Evolutionary conservation across 2,888 invertebrate genomes (phyloP).

Genomic region (Cosmorhoe ocellata): DNA sequence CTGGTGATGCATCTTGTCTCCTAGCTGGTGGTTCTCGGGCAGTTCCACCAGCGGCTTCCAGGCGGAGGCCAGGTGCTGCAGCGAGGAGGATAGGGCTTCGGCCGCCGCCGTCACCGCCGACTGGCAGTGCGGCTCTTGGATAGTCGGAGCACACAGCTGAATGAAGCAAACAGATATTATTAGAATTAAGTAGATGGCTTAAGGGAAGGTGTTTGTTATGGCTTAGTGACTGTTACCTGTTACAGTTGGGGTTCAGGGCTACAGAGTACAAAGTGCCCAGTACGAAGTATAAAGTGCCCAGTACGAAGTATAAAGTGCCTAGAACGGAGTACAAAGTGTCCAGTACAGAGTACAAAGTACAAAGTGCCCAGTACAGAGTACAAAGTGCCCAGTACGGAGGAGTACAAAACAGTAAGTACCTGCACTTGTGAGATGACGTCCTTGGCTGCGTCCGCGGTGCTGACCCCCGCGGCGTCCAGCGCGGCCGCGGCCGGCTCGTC

Average conservation of each 20-base stretch:
- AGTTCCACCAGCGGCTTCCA: conserved; percentile 53
- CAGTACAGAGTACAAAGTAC: too few relatives aligned
- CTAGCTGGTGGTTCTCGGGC: conserved; percentile 31
- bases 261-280: too few relatives aligned
- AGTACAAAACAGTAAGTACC: too few relatives aligned
- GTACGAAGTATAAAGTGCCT: too few relatives aligned
- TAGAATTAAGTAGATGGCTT: too few relatives aligned
- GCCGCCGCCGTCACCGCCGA: conserved; percentile 60
- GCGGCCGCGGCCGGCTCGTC: conserved; percentile 33
- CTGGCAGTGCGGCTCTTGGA: conserved; percentile 65
- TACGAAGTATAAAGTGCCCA: too few relatives aligned
- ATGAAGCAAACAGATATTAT: not conserved
- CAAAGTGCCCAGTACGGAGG: too few relatives aligned
- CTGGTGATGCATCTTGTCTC: conserved; percentile 38
- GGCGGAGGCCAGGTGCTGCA: conserved; percentile 42
- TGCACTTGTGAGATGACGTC: conserved; percentile 54
- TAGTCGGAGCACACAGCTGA: conserved; percentile 61
- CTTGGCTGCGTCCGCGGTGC: conserved; percentile 47
- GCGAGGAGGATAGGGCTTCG: conserved; percentile 47
- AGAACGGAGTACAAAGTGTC: too few relatives aligned
- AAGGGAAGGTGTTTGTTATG: too few relatives aligned
- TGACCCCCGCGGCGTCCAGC: conserved; percentile 44
- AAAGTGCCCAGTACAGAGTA: too few relatives aligned
- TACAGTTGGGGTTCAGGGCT: too few relatives aligned
- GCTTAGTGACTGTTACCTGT: too few relatives aligned